A percentile compares a stretch with the other conserved stretches of the same genome.
These are phyloP conservation scores for Heteronetta atricapilla DNA, from an alignment of 2,113 vertebrate species.

Conservation along the genomic window DNA sequence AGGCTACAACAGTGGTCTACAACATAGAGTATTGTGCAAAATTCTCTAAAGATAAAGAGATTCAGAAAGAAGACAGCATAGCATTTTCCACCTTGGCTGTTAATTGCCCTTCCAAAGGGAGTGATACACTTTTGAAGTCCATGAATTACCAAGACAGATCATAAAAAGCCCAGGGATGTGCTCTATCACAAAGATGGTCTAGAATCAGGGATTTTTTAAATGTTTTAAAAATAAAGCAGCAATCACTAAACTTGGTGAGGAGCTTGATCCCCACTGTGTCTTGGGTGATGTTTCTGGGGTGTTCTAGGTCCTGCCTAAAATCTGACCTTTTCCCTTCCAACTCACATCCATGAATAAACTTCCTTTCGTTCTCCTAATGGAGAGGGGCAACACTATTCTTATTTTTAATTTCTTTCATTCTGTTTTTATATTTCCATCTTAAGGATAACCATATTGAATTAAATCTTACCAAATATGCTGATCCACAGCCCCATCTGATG, in stretches of 20 bases:
- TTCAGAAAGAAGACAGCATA: background rate
- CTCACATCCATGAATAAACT: background rate
- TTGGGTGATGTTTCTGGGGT: background rate
- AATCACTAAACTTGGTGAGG: background rate
- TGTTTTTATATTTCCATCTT: background rate
- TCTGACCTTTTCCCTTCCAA: background rate
- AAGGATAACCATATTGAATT: background rate
- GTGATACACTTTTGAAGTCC: background rate
- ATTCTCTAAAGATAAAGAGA: background rate
- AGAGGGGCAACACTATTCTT: background rate
- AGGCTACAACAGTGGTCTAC: background rate
- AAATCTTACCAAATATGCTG: background rate
- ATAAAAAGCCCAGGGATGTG: background rate
- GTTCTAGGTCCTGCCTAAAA: accelerated
- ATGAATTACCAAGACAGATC: background rate
- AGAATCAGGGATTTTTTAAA: background rate
- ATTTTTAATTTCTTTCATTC: background rate
- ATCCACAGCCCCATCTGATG: background rate
- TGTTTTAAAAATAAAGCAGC: background rate
- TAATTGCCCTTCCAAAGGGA: background rate
- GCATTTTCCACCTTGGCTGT: background rate
- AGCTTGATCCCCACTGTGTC: background rate
- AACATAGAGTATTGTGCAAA: background rate
- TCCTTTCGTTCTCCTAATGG: background rate
- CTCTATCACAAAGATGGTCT: background rate